Evolutionary conservation across 2,888 invertebrate genomes (phyloP), one percentile per base, ranked within the genome.

Genomic region (Beris chalybata): DNA sequence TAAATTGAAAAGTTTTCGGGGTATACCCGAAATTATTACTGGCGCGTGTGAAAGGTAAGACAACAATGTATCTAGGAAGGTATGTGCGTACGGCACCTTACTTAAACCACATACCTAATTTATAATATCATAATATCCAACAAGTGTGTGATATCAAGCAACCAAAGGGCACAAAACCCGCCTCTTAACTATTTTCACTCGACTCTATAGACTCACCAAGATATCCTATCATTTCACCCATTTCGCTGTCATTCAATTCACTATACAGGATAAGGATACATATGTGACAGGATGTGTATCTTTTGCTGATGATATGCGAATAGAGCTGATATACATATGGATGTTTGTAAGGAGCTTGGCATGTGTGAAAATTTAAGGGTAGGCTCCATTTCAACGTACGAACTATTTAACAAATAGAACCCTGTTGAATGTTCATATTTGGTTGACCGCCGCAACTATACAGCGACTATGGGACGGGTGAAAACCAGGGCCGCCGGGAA

Each of bases 1-100:
- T 64, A 69, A 69, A 66, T 66, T 66, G 63, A 68, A 68, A 68
- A 66, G 66, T 66, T 69, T 69, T 45, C 54, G 30, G 64, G 64
- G 54, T 43, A 52, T 64, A 64, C 30, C 52, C 52, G 38, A 32
- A 61, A 61, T 61, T 32, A 30, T 52, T 50, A 61, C 43, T 43
- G 61, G 52, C 15, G 61, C 52, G 61, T 61, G 52, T 30, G 43
- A 50, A 50, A 61, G 52, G 52, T 44, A 52, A 61, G 31, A 38
- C 38, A 9, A 52, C 52, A 61, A 50, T 61, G 50, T 50, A 52
- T 38, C 9, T 7, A 48, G 12, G 13, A 38, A 38, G 22, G 22
- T 22, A 22, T 22, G 22, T 22, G 3, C 22, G 22, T 22, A 38
- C 5, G 38, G 38, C 38, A 38, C 38, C 38, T 38, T 3, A 38